Conservation (phyloP, 2,113 vertebrate species). For the Cavia porcellus region DNA sequence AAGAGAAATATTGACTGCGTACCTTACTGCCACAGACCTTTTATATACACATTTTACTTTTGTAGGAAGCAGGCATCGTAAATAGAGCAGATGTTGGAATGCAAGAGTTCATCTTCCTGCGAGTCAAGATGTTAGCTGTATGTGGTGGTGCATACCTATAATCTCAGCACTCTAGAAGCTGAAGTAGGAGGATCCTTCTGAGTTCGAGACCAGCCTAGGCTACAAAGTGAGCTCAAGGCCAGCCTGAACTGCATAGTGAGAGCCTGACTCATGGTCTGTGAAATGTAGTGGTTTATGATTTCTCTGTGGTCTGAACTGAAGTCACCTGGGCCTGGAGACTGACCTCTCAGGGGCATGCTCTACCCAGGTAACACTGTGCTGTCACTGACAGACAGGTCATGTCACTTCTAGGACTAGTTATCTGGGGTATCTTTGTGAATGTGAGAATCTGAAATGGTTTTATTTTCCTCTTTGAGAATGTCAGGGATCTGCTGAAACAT, state of each 20-base stretch:
- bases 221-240: too few species aligned
- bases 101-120: background rate
- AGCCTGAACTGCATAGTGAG: too few species aligned
- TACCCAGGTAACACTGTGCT: background rate
- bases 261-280: background rate
- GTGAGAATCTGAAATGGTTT: conserved; percentile 23
- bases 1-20: background rate
- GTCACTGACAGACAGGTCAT: background rate
- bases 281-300: background rate
- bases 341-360: background rate
- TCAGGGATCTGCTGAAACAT: background rate
- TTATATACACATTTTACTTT: background rate
- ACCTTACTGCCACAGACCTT: background rate
- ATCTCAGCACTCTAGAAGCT: too few species aligned
- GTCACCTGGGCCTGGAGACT: background rate
- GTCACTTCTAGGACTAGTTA: background rate
- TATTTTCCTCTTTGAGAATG: background rate
- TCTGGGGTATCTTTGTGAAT: background rate
- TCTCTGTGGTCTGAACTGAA: background rate
- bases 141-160: too few species aligned
- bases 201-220: too few species aligned
- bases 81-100: background rate
- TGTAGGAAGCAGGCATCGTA: background rate
- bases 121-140: background rate
- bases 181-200: too few species aligned